Base-by-base conservation (phyloP, 2,797 vertebrate genomes). In the Botia kubotai region DNA sequence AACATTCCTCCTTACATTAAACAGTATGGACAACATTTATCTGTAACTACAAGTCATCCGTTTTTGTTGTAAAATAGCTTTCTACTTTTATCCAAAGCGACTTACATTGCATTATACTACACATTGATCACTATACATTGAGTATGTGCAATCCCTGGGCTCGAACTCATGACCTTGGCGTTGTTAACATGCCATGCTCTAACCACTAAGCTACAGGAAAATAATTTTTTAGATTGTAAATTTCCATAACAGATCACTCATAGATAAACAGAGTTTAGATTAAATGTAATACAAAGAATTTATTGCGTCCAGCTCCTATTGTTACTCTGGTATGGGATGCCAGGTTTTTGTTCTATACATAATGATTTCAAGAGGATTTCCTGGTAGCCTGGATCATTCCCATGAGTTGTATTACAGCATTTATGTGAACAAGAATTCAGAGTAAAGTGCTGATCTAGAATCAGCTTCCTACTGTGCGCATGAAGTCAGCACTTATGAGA, bases 361-460 rank as follows among this genome's bases (percentile, higher is more conserved):
- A 12, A 53, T 53, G 50, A 39, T 39, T 39, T 39, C 36, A 4
- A 39, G 36, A 39, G 5, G 7, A 39, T 39, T 39, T 39, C 36
- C 36, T 39, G 43, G 73, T 50, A 75, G 23, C 23, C 39, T 43
- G 14, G n/a, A n/a, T 17, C 50, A 10, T 8, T 39, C 33, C 8
- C 16, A n/a, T 8, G 60, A 65, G 29, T 36, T 50, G 60, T 50
- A 43, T 19, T 50, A 50, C 6, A 70, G 66, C 17, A 70, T 60
- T 78, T 19, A 69, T 19, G 36, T 69, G 17, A 77, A 69, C 17
- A 69, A 29, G 14, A 11, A 77, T 14, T 48, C 23, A 21, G 53
- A 50, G 12, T 78, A 50, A 70, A 78, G 19, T 12, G 39, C 67
- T 70, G 58, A 78, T 78, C 76, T 60, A 62, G 23, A 23, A 60